Evolutionary conservation across 2,797 vertebrate species (phyloP), one percentile per base, ranked within the genome.

Genomic region (Megalops cyprinoides): DNA sequence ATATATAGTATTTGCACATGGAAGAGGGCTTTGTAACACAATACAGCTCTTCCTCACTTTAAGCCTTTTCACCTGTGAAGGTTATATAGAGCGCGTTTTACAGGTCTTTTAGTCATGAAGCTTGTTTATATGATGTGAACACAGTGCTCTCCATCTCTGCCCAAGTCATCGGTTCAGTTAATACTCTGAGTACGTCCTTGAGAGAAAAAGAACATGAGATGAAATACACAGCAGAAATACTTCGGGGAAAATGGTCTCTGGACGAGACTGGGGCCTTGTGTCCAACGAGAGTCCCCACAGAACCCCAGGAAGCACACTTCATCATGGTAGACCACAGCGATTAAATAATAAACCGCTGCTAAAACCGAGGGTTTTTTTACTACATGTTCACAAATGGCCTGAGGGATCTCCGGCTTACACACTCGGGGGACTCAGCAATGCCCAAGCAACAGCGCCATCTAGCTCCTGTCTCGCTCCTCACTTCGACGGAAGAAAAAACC

Each of bases 301-400:
- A 88, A 80, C 87, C 84, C 80, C 83, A 80, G 81, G 25, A 83
- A 89, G 84, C 84, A 86, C 86, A 85, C 78, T 88, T 86, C 85
- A 90, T 86, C 79, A 84, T 82, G 78, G 87, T 51, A 87, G 82
- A 86, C 89, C 83, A 75, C 80, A 88, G 73, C 74, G 73, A 85
- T 87, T 87, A 73, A 79, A 77, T 77, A 82, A 67, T 75, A 90
- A 90, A 89, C 87, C 91, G 83, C 88, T 0, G 87, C 84, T 84
- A 62, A 88, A 89, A 89, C 84, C 79, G 12, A 83, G 80, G 82
- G 74, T 79, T 83, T n/a, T n/a, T n/a, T 82, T 81, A 84, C 79
- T 81, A 42, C 18, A 78, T 82, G 73, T 73, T 65, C 49, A 74
- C 53, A 80, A 51, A n/a, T 76, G 73, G 58, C 85, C 71, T 48